These are phyloP conservation scores for Holacanthus passer DNA, from an alignment of 2,113 vertebrate species.

Conservation along the genomic window DNA sequence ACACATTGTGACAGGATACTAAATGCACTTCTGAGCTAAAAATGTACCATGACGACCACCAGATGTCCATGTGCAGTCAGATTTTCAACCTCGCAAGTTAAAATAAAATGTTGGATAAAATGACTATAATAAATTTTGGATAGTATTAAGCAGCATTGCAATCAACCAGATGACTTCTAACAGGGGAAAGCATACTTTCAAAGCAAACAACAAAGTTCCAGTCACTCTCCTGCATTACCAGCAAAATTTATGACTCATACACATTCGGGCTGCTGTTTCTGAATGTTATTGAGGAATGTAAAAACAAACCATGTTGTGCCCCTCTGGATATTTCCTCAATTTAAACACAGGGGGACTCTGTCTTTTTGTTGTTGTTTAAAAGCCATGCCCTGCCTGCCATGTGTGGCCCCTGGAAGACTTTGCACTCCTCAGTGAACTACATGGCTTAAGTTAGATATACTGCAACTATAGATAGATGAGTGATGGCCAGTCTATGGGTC, in stretches of 20 bases:
- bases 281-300: constrained; percentile 2
- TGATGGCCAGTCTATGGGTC: too few species aligned
- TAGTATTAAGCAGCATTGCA: too few species aligned
- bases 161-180: neutral
- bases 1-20: too few species aligned
- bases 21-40: neutral
- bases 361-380: constrained; percentile 20
- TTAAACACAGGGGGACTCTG: constrained; percentile 15
- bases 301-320: constrained; percentile 4
- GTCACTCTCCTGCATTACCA: constrained; percentile 7
- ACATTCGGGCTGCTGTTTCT: constrained; percentile 8
- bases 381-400: neutral
- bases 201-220: neutral
- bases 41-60: too few species aligned
- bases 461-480: neutral
- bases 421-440: constrained; percentile 9
- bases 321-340: constrained; percentile 8
- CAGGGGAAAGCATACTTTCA: neutral
- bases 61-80: too few species aligned
- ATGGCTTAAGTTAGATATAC: neutral
- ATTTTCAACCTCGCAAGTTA: too few species aligned
- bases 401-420: neutral
- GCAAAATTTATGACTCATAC: constrained; percentile 4
- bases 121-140: too few species aligned
- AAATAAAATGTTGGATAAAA: too few species aligned